A percentile compares a stretch with the other conserved stretches of the same genome.
phyloP scores from a whole-genome alignment of 2,797 vertebrate species.

The Enoplosus armatus region DNA sequence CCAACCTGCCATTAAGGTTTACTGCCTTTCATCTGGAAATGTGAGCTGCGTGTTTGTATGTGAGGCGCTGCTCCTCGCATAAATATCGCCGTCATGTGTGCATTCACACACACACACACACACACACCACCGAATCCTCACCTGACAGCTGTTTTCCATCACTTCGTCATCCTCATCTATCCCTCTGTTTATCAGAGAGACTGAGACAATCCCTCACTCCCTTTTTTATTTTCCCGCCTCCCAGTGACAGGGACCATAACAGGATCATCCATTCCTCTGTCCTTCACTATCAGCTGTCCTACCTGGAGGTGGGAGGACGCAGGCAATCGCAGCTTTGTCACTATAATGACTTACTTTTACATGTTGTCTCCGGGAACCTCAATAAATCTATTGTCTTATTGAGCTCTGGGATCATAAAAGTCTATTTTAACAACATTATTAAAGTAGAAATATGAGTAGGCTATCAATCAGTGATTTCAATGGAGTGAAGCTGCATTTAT shows the following conservation, averaged over 20 bases:
- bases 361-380: conserved; percentile 18
- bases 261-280: conserved; percentile 41
- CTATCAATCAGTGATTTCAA: conserved; percentile 27
- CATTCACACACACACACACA: conserved; percentile 13
- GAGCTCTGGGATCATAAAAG: conserved; percentile 26
- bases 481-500: not conserved
- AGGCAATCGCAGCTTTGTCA: conserved; percentile 26
- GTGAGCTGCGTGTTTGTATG: conserved; percentile 44
- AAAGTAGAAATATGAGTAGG: conserved; percentile 17
- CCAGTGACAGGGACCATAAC: conserved; percentile 15
- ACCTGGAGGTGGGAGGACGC: conserved; percentile 21
- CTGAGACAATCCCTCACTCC: conserved; percentile 17
- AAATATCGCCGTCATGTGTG: conserved; percentile 38
- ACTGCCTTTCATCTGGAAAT: conserved; percentile 53
- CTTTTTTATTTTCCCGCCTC: conserved; percentile 6
- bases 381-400: conserved; percentile 27
- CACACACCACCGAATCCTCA: conserved; percentile 35
- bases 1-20: conserved; percentile 65
- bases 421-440: conserved; percentile 31
- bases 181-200: conserved; percentile 1
- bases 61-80: conserved; percentile 30
- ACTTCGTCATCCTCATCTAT: conserved; percentile 21
- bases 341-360: conserved; percentile 39
- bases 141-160: conserved; percentile 46
- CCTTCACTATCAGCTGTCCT: conserved; percentile 47